Evolutionary conservation across 2,113 vertebrate genomes (phyloP).

Genomic region (Nicator chloris): DNA sequence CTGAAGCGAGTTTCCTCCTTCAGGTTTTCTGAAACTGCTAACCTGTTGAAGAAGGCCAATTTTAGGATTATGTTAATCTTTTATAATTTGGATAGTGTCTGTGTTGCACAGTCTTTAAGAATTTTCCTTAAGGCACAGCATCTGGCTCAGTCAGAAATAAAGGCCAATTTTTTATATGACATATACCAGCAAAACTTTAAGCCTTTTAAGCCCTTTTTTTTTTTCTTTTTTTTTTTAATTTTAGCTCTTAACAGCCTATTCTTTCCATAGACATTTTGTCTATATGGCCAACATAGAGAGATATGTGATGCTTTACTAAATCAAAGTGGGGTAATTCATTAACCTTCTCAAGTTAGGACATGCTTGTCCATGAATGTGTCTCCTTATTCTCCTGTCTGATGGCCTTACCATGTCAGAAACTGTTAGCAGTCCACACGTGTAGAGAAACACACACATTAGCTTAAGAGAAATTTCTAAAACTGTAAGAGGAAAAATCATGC

Average conservation of each 20-base stretch:
- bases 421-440: rapidly evolving
- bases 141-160: not conserved
- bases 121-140: not conserved
- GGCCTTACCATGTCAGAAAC: not conserved
- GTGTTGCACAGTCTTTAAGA: not conserved
- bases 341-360: not conserved
- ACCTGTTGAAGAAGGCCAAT: not conserved
- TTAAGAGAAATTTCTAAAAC: not conserved
- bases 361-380: not conserved
- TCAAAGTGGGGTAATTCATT: not conserved
- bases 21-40: not conserved
- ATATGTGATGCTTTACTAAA: not conserved
- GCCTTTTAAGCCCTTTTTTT: not conserved
- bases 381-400: not conserved
- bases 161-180: not conserved
- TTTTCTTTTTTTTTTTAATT: too few relatives aligned
- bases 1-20: not conserved
- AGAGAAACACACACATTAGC: not conserved
- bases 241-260: not conserved
- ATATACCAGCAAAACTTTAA: not conserved
- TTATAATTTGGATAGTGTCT: not conserved
- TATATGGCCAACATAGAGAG: not conserved
- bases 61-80: not conserved
- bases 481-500: not conserved
- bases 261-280: not conserved